Base-by-base conservation (phyloP, 2,113 vertebrate genomes). In the Himantopus leucocephalus region DNA sequence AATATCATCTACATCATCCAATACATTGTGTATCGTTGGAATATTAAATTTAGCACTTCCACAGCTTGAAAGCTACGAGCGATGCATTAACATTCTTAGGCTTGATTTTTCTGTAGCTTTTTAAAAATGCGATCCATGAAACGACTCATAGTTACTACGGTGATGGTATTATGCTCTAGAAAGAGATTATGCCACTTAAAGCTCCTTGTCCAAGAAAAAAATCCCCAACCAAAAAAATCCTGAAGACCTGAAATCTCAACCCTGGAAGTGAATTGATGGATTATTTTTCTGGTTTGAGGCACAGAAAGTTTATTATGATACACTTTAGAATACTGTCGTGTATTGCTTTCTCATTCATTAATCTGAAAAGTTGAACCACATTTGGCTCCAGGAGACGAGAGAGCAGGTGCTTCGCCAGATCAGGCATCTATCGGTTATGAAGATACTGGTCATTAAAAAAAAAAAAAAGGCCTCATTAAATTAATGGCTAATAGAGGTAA, bases 121-220 rank as follows among this genome's bases (percentile, higher is more conserved):
- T 50, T 10, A 62, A 92, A 81, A 72, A 19, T 11, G 24, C 79
- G 55, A 79, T 19, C 3, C 21, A 45, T 24, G 2, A 41, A 72
- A 67, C 2, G 0, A 34, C 8, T 56, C 2, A 1, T 16, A 35
- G 35, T 58, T 60, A 82, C n/a, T 60, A 55, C 4, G 4, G 43
- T 72, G 17, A 29, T 8, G 29, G 22, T 35, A 53, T 32, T 82
- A 23, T 55, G 29, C 45, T 68, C 77, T 35, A 66, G 27, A 47
- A 92, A 83, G 52, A 66, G 37, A 58, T 70, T 10, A 29, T 37
- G 22, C 27, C 43, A 76, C 39, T 70, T 62, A 56, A 63, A 83
- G 48, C 7, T 64, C 12, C 74, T 32, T 32, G 11, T 58, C 56
- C 3, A 39, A 50, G 34, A 85, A 82, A 43, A 32, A 35, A 20